phyloP scores from a whole-genome alignment of 2,888 invertebrate species.

The Pyrocoelia pectoralis region DNA sequence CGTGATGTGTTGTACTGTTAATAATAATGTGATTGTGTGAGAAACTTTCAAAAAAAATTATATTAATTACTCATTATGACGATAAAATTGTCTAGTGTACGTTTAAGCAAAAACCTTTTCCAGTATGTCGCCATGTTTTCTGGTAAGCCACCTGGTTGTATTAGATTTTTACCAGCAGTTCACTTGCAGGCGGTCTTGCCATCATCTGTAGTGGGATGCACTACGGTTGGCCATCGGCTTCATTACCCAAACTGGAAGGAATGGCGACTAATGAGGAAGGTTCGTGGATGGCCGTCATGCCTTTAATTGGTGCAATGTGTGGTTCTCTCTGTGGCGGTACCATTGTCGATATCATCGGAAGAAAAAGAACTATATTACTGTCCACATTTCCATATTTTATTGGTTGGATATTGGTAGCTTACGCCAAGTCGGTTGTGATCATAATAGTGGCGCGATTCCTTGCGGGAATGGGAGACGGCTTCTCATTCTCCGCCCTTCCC shows the following conservation, averaged over 20 bases:
- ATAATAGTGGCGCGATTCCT: slow-evolving; percentile 63
- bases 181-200: slow-evolving; percentile 52
- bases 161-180: neutral
- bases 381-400: slow-evolving; percentile 68
- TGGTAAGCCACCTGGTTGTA: no score
- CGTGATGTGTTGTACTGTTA: no score
- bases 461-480: slow-evolving; percentile 67
- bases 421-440: slow-evolving; percentile 64
- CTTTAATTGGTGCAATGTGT: slow-evolving; percentile 69
- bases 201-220: slow-evolving; percentile 56
- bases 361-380: slow-evolving; percentile 71
- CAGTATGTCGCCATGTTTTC: no score
- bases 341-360: slow-evolving; percentile 71
- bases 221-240: slow-evolving; percentile 68
- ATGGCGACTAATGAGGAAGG: slow-evolving; percentile 61
- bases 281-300: slow-evolving; percentile 71
- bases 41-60: no score
- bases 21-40: no score
- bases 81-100: no score
- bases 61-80: no score
- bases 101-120: no score
- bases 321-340: slow-evolving; percentile 70
- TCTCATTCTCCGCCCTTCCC: slow-evolving; percentile 60
- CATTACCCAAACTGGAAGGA: slow-evolving; percentile 60
- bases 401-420: slow-evolving; percentile 70